Base-by-base conservation (phyloP, 2,113 vertebrate genomes). In the Sceloporus tristichus region DNA sequence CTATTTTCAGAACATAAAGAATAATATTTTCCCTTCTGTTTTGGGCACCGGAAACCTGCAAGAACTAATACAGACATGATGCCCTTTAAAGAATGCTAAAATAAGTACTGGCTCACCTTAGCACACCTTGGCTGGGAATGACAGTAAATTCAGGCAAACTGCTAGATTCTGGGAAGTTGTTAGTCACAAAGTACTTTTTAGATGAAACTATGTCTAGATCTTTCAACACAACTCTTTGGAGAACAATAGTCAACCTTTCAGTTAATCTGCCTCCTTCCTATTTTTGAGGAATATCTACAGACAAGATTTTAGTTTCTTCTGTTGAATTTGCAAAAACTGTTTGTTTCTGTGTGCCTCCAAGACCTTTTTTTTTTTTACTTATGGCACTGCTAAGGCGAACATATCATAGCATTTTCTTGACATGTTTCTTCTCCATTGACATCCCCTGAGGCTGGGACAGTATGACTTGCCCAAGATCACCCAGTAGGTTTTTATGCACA, bases 151-250 rank as follows among this genome's bases (percentile, higher is more conserved):
- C 59, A 83, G 73, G 40, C 40, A 83, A 77, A 21, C 10, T 40
- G 42, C 21, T 38, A 29, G 42, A 38, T 82, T 84, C 34, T 84
- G 81, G 27, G 53, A 88, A 88, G 27, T 29, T 70, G 16, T 79
- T 84, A 71, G 34, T 62, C 53, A 71, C 34, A 42, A 88, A 42
- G 82, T 73, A 59, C 53, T 74, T 81, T 81, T 65, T 34, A 62
- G 25, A 21, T 42, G 70, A 40, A 84, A 42, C 14, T 25, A 68
- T 68, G 70, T 48, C 68, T 38, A 62, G 38, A 62, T 71, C 34
- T 34, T 76, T 74, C 29, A 56, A n/a, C 48, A 38, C 76, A 23
- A 25, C 29, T 38, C 29, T 38, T 68, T 16, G 40, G 66, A 38
- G 14, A 5, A 18, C 25, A 83, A 18, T 85, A 10, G 74, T 79